Evolutionary conservation across 2,797 vertebrate genomes (phyloP).

Genomic region (Dendrocincla fuliginosa): DNA sequence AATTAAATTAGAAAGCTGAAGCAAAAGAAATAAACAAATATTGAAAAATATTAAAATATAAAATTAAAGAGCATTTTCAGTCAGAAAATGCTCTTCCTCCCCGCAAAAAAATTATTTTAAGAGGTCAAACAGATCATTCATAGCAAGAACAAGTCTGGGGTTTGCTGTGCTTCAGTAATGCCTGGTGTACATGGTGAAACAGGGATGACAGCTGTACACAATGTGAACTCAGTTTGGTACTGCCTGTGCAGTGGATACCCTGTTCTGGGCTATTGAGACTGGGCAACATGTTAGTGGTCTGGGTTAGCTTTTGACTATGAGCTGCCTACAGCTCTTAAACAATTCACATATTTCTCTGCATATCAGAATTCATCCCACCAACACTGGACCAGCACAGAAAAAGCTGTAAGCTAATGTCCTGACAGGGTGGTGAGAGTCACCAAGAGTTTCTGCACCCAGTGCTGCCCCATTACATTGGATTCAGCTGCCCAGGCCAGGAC

Average conservation of each 20-base stretch:
- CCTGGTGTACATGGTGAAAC: fast-evolving
- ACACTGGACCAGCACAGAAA: background rate
- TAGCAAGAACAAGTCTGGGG: background rate
- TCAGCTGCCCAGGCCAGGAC: background rate
- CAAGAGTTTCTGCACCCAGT: background rate
- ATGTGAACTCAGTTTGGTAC: fast-evolving
- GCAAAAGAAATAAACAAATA: background rate
- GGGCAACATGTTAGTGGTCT: background rate
- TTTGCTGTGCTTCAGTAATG: background rate
- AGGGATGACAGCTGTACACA: background rate
- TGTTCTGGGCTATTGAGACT: background rate
- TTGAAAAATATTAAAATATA: background rate
- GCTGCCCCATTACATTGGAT: fast-evolving
- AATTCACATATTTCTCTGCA: background rate
- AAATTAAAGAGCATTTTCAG: background rate
- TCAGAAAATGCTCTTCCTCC: background rate
- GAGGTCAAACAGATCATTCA: background rate
- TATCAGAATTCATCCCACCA: fast-evolving
- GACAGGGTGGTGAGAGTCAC: fast-evolving
- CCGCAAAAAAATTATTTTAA: background rate
- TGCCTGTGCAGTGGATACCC: no score
- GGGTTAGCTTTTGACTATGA: background rate
- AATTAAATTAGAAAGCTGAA: background rate
- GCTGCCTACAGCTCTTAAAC: background rate
- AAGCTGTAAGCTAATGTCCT: background rate